phyloP scores from a whole-genome alignment of 2,113 vertebrate species.

The Otis tarda region DNA sequence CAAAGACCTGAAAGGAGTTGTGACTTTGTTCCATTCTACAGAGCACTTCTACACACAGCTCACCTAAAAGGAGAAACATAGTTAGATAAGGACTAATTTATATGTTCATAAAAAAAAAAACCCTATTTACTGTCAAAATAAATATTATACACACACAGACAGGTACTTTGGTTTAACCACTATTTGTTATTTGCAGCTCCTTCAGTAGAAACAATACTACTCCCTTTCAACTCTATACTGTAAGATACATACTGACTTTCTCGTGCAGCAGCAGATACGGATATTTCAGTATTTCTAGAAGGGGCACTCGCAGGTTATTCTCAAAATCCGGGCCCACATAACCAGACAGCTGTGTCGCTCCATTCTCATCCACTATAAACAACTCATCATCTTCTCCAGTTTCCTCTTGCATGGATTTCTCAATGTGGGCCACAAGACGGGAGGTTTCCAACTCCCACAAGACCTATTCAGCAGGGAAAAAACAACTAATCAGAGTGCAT shows the following conservation, averaged over 20 bases:
- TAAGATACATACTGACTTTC: conserved; percentile 78
- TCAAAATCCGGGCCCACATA: conserved; percentile 77
- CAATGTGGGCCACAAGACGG: conserved; percentile 79
- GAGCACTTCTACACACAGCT: conserved; percentile 81
- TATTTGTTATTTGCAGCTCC: not conserved
- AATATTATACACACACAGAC: not conserved
- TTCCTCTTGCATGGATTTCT: conserved; percentile 65
- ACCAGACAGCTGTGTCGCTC: conserved; percentile 67
- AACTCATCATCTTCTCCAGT: conserved; percentile 77
- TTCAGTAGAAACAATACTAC: rapidly evolving
- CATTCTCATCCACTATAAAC: conserved; percentile 76
- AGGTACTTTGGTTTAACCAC: not conserved
- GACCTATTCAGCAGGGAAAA: conserved; percentile 38
- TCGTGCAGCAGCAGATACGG: conserved; percentile 81
- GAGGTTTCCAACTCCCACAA: conserved; percentile 82
- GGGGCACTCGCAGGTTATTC: conserved; percentile 77
- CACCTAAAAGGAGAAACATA: conserved; percentile 67
- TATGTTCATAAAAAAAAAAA: not conserved
- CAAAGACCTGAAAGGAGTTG: conserved; percentile 78
- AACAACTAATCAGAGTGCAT: not conserved
- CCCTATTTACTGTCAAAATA: not conserved
- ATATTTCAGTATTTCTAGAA: conserved; percentile 85
- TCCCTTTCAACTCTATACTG: rapidly evolving
- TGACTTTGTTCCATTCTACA: conserved; percentile 79
- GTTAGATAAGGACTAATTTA: not conserved